Conservation (phyloP, 2,113 vertebrate genomes). For the Myrmecobius fasciatus region DNA sequence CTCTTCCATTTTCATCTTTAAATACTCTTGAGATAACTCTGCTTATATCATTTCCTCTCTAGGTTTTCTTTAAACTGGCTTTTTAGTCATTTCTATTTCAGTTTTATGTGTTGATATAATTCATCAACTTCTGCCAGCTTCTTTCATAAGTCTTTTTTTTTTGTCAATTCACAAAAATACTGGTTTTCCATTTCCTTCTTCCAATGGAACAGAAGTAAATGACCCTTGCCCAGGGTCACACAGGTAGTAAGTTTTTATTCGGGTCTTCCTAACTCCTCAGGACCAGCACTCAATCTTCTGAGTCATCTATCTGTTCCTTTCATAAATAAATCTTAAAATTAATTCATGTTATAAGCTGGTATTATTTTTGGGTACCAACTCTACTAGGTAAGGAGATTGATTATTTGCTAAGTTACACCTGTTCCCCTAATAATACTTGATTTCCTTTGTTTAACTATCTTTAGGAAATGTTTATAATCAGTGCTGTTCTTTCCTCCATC, state of each 20-base stretch:
- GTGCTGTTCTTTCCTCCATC: not conserved
- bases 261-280: too few relatives aligned
- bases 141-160: not conserved
- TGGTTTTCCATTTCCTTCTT: too few relatives aligned
- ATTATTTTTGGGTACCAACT: not conserved
- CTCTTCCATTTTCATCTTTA: not conserved
- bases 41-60: not conserved
- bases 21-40: not conserved
- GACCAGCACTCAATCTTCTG: too few relatives aligned
- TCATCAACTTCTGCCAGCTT: not conserved
- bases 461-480: not conserved
- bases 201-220: too few relatives aligned
- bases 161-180: too few relatives aligned
- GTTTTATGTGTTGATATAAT: not conserved
- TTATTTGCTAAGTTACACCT: not conserved
- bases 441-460: not conserved
- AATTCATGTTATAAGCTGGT: not conserved
- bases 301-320: not conserved
- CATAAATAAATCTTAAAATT: not conserved
- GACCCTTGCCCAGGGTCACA: too few relatives aligned
- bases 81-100: not conserved
- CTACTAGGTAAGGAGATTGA: too few relatives aligned
- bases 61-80: not conserved
- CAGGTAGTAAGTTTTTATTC: too few relatives aligned
- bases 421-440: not conserved